Conservation (phyloP, 2,113 vertebrate genomes). For the Tympanuchus pallidicinctus region DNA sequence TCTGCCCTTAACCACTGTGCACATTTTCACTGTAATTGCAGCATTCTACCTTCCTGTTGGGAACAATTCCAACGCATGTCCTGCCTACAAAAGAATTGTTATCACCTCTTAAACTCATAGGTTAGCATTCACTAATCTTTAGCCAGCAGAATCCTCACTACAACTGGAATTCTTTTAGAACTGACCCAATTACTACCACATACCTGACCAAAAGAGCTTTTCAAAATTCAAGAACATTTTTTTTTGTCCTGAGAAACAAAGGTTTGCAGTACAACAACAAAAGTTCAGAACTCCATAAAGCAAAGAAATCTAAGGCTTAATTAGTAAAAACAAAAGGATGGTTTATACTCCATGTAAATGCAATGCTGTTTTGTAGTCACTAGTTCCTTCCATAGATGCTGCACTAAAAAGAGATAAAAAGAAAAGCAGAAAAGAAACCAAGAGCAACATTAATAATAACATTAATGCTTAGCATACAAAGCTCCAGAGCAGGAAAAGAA, state of each 20-base stretch:
- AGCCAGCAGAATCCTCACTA: not conserved
- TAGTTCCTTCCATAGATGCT: not conserved
- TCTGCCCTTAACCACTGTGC: not conserved
- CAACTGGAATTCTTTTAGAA: not conserved
- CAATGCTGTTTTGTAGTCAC: not conserved
- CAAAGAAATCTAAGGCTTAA: not conserved
- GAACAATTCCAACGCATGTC: not conserved
- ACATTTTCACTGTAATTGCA: not conserved
- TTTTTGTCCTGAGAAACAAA: fast-evolving
- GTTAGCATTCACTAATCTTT: not conserved
- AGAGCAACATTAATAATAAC: not conserved
- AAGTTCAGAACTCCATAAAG: not conserved
- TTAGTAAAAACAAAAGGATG: not conserved
- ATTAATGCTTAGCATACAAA: not conserved
- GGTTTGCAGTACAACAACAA: not conserved
- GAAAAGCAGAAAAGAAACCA: not conserved
- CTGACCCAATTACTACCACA: no score
- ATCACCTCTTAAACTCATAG: not conserved
- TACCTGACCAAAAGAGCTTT: not conserved
- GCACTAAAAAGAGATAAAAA: not conserved
- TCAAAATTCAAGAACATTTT: not conserved
- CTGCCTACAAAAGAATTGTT: not conserved
- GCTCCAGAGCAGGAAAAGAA: not conserved
- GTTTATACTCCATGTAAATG: not conserved
- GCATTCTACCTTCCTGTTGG: not conserved